Evolutionary conservation across 1,140 invertebrate genomes (phyloP).

Genomic region (Luehdorfia chinensis): DNA sequence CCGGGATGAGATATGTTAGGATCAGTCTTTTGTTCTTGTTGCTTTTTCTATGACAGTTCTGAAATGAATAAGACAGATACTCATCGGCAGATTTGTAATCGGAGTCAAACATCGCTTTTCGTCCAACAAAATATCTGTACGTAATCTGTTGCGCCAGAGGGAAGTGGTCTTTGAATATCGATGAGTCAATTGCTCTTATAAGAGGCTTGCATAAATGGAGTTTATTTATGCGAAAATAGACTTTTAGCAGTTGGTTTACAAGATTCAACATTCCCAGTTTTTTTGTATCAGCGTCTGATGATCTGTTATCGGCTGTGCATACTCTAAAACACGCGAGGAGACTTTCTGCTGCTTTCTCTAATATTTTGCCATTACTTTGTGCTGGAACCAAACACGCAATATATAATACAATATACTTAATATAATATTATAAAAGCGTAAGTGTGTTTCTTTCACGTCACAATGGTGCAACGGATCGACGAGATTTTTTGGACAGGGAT

Average conservation of each 20-base stretch:
- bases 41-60: constrained; percentile 90
- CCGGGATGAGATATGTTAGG: constrained; percentile 96
- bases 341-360: constrained; percentile 96
- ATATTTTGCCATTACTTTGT: constrained; percentile 75
- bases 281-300: constrained; percentile 93
- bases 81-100: constrained; percentile 96
- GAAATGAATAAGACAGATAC: constrained; percentile 94
- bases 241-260: constrained; percentile 98
- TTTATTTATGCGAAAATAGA: constrained; percentile 98
- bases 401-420: too few species aligned
- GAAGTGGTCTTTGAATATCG: constrained; percentile 92
- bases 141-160: constrained; percentile 93
- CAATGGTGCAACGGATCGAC: too few species aligned
- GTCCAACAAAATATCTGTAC: constrained; percentile 97
- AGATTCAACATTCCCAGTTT: constrained; percentile 96
- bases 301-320: constrained; percentile 94
- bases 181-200: constrained; percentile 96
- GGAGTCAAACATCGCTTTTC: constrained; percentile 98
- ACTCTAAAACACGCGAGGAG: constrained; percentile 97
- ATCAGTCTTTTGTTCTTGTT: constrained; percentile 95
- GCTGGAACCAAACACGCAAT: constrained; percentile 39
- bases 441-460: too few species aligned
- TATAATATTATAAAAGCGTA: too few species aligned
- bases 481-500: too few species aligned
- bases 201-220: constrained; percentile 97